Evolutionary conservation across 2,797 vertebrate genomes (phyloP).

Genomic region (Phaenicophaeus curvirostris): DNA sequence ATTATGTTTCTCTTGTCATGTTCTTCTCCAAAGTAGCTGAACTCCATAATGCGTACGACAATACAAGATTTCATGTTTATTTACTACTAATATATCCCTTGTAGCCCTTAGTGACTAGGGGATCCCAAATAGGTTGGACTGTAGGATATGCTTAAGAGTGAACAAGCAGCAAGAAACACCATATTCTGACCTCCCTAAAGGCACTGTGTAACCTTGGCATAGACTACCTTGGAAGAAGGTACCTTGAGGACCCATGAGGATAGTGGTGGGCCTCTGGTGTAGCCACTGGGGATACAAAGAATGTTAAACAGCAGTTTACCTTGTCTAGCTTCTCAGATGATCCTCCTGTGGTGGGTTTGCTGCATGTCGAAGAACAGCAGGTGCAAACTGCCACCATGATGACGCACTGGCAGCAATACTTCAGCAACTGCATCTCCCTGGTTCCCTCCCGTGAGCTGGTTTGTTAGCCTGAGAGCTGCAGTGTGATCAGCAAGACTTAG

Average conservation of each 20-base stretch:
- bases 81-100: background rate
- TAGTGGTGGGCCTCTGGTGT: background rate
- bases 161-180: background rate
- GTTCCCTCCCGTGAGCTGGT: background rate
- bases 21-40: background rate
- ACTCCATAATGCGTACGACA: background rate
- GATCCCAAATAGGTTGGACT: background rate
- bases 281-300: background rate
- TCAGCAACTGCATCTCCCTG: background rate
- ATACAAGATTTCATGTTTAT: background rate
- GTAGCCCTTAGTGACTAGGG: background rate
- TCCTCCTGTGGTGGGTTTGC: background rate
- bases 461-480: background rate
- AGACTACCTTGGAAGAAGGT: background rate
- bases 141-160: background rate
- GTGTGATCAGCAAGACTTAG: background rate
- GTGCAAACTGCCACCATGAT: background rate
- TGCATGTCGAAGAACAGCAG: background rate
- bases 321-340: background rate
- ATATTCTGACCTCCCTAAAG: background rate
- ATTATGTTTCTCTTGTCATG: background rate
- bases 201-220: background rate
- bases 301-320: background rate
- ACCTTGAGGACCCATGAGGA: background rate
- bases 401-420: background rate